A percentile compares a stretch with the other conserved stretches of the same genome.
Conservation (phyloP, 2,888 invertebrate species). For the Trachelus troglodyta region DNA sequence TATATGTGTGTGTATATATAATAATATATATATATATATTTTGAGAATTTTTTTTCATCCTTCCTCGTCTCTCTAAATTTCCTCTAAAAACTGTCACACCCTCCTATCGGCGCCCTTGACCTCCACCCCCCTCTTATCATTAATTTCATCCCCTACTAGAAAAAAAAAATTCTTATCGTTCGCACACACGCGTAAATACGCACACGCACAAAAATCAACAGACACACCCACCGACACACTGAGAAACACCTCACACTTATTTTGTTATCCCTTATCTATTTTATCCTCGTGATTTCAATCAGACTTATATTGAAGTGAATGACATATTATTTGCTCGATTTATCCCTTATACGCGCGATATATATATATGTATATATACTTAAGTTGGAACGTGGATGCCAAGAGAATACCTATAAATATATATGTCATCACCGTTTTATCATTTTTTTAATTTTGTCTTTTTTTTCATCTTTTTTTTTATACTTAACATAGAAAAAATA, state of each 20-base stretch:
- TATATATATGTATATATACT: constrained; percentile 9
- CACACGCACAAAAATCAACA: too few species aligned
- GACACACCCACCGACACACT: too few species aligned
- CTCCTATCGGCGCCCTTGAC: background rate
- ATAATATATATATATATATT: constrained; percentile 35
- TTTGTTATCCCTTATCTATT: constrained; percentile 14
- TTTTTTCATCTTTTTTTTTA: constrained; percentile 47
- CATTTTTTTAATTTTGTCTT: constrained; percentile 32
- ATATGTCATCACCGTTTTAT: constrained; percentile 44
- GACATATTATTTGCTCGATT: constrained; percentile 46
- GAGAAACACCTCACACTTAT: constrained; percentile 8
- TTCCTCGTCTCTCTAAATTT: constrained; percentile 37
- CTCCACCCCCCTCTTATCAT: background rate
- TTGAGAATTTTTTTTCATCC: constrained; percentile 44
- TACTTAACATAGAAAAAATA: constrained; percentile 66
- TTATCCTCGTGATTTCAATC: constrained; percentile 36
- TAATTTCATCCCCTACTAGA: background rate
- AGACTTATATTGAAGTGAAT: constrained; percentile 58
- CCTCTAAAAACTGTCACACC: constrained; percentile 10
- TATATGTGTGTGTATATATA: constrained; percentile 41
- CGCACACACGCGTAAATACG: too few species aligned
- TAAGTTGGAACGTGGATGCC: constrained; percentile 57
- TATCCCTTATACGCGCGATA: constrained; percentile 12
- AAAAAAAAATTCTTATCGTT: too few species aligned
- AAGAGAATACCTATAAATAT: constrained; percentile 63